Percentiles rank a stretch among this genome's conserved stretches.
phyloP scores from a whole-genome alignment of 2,113 vertebrate genomes.

The Ellobius talpinus region DNA sequence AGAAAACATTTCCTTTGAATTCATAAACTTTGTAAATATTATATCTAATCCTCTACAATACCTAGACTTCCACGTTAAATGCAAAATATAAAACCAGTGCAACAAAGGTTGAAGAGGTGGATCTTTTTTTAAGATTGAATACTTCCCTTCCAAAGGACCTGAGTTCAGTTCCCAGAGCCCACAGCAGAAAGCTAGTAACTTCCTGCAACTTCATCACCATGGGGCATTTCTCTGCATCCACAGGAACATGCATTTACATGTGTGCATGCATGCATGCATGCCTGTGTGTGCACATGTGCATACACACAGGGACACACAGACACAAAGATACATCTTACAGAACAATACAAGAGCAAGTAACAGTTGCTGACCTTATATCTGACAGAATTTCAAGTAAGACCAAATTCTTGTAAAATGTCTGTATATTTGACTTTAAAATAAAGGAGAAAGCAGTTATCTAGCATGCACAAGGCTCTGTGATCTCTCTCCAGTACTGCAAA shows the following conservation, averaged over 20 bases:
- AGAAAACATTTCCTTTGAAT: constrained; percentile 15
- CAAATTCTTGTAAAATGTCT: background rate
- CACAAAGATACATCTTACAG: background rate
- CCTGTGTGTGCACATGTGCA: background rate
- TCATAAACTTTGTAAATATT: background rate
- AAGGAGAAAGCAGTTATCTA: background rate
- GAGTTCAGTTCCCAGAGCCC: background rate
- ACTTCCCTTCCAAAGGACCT: background rate
- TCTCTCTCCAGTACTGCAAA: background rate
- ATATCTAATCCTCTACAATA: background rate
- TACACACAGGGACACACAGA: background rate
- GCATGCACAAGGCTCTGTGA: background rate
- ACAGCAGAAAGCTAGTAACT: background rate
- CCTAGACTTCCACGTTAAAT: background rate
- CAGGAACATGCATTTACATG: too few species aligned
- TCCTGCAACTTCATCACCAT: background rate
- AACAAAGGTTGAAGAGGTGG: background rate
- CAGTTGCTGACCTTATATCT: background rate
- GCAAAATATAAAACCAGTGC: background rate
- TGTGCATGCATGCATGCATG: too few species aligned
- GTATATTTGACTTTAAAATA: background rate
- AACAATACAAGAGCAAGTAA: background rate
- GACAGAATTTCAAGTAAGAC: background rate
- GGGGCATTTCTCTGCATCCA: background rate
- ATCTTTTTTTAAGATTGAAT: background rate